phyloP scores from a whole-genome alignment of 1,140 invertebrate genomes.

The Drosophila grimshawi region DNA sequence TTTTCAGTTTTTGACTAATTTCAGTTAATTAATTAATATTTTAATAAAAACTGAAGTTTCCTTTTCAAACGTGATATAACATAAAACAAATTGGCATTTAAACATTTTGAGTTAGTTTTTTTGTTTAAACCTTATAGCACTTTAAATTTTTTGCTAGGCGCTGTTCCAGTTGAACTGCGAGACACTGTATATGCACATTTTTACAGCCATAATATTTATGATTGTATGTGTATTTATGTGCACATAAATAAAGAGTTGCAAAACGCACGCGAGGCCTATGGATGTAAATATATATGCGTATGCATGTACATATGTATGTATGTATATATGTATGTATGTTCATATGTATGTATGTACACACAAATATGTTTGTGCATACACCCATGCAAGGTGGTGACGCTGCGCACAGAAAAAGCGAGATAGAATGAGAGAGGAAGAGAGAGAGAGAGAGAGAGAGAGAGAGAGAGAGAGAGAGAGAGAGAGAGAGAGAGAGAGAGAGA shows the following conservation, averaged over 20 bases:
- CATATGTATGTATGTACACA: constrained; percentile 11
- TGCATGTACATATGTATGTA: constrained; percentile 38
- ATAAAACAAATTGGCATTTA: no score
- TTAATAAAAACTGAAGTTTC: no score
- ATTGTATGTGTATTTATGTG: constrained; percentile 31
- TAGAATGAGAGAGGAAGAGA: constrained; percentile 38
- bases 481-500: constrained; percentile 1
- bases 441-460: constrained; percentile 3
- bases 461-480: constrained; percentile 1
- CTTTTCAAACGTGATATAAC: no score
- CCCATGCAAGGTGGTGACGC: constrained; percentile 60
- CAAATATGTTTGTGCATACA: constrained; percentile 26
- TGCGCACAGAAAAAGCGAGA: constrained; percentile 48
- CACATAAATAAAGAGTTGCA: constrained; percentile 43
- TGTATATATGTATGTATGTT: constrained; percentile 9
- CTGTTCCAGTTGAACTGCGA: no score
- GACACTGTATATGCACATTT: no score
- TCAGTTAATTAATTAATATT: no score
- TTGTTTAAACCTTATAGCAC: no score
- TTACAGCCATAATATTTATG: neutral
- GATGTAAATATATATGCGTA: constrained; percentile 8
- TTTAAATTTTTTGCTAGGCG: no score
- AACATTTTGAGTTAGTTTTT: no score
- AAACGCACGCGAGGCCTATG: constrained; percentile 32
- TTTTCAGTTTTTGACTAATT: no score